Evolutionary conservation across 2,797 vertebrate genomes (phyloP), one percentile per base, ranked within the genome.

Genomic region (Momotus momota): DNA sequence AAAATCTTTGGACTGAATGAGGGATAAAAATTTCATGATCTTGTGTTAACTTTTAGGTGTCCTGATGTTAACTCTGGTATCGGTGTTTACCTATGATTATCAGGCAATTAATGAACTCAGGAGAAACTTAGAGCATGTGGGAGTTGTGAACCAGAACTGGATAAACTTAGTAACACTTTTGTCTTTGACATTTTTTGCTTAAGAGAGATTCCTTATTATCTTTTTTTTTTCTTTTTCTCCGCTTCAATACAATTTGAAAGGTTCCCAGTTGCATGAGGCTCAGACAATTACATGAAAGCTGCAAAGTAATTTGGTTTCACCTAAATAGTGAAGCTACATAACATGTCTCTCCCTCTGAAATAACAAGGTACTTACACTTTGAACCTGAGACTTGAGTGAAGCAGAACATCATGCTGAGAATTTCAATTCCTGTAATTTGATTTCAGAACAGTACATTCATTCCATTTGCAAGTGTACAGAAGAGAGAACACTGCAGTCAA

Each of bases 361-460:
- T 77, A 87, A 87, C 49, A 83, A 90, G 54, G 62, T 78, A 71
- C 29, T 93, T 93, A 69, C 65, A 86, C 78, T 84, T 94, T 86
- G 91, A 92, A 86, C 92, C 87, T 86, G 46, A 93, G 73, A 75
- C 54, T 78, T 88, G 70, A 94, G 74, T 92, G 93, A 86, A 87
- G 54, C 82, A 84, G 73, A 73, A 92, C 87, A 90, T 75, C 87
- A 81, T 69, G 88, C 33, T 78, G 43, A 96, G 61, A 86, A 96
- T 96, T 67, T 95, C 83, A 97, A 95, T 94, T 95, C 72, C 81
- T 86, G 48, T 96, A 79, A 94, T 96, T 92, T 93, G 73, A 94
- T 94, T 96, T 92, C 70, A 81, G 74, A 96, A 70, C 41, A 65
- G 70, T 65, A 35, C 62, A 82, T 90, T 90, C 25, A 61, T 87